phyloP scores from a whole-genome alignment of 2,113 vertebrate species.

The Anguilla rostrata region DNA sequence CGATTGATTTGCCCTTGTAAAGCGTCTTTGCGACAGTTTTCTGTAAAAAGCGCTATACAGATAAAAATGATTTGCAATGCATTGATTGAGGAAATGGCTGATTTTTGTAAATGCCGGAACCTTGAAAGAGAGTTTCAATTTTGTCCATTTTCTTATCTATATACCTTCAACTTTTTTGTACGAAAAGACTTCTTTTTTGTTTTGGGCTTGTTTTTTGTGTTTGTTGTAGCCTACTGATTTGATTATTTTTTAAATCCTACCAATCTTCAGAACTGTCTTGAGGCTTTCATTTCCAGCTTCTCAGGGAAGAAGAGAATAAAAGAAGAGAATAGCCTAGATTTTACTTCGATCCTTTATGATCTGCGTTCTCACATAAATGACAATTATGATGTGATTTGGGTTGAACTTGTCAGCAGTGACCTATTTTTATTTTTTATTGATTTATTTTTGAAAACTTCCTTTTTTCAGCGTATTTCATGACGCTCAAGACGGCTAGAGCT shows the following conservation, averaged over 20 bases:
- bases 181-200: background rate
- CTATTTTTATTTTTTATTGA: too few species aligned
- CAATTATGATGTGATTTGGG: too few species aligned
- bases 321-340: background rate
- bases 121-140: background rate
- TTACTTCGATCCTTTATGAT: background rate
- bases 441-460: too few species aligned
- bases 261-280: background rate
- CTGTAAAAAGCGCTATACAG: too few species aligned
- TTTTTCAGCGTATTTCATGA: too few species aligned
- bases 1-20: background rate
- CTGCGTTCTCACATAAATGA: too few species aligned
- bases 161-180: background rate
- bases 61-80: too few species aligned
- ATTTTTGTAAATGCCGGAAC: background rate
- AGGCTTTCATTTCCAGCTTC: background rate
- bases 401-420: too few species aligned
- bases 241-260: background rate
- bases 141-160: background rate
- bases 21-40: too few species aligned
- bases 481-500: too few species aligned
- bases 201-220: background rate
- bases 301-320: background rate
- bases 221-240: background rate
- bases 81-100: background rate